Percentiles rank a stretch among this genome's conserved stretches.
Evolutionary conservation across 2,888 invertebrate species (phyloP).

Genomic region (Steinernema carpocapsae): DNA sequence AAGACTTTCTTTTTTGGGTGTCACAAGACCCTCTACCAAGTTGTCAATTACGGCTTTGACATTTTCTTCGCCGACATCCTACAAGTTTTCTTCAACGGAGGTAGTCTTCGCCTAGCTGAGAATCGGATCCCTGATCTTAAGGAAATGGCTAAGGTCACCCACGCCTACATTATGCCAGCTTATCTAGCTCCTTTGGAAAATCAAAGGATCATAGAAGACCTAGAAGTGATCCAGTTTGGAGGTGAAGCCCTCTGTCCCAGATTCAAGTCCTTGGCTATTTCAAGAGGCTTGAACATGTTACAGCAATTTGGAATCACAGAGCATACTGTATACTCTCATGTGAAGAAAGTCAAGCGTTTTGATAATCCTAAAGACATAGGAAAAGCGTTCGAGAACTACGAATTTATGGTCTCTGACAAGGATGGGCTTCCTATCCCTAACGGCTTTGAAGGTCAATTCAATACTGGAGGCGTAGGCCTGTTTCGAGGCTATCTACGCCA

Average conservation of each 20-base stretch:
- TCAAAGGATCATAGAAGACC: neutral
- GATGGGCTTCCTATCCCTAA: slow-evolving; percentile 40
- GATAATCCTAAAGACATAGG: slow-evolving; percentile 45
- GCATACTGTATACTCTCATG: slow-evolving; percentile 58
- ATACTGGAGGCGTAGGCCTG: slow-evolving; percentile 37
- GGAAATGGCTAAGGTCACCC: slow-evolving; percentile 46
- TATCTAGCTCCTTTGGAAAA: slow-evolving; percentile 44
- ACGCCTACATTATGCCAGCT: slow-evolving; percentile 64
- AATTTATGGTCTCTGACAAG: slow-evolving; percentile 37
- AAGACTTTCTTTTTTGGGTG: slow-evolving; percentile 42
- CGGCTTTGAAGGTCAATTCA: slow-evolving; percentile 39
- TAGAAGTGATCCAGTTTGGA: slow-evolving; percentile 53
- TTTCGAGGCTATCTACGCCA: slow-evolving; percentile 19
- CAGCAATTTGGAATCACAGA: slow-evolving; percentile 62
- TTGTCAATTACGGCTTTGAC: slow-evolving; percentile 63
- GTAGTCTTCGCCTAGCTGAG: slow-evolving; percentile 42
- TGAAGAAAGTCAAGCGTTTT: slow-evolving; percentile 37
- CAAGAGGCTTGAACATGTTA: slow-evolving; percentile 33
- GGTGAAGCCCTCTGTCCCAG: slow-evolving; percentile 49
- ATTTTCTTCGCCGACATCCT: slow-evolving; percentile 65
- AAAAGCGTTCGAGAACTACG: slow-evolving; percentile 44
- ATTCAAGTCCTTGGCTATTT: slow-evolving; percentile 30
- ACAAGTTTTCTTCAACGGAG: slow-evolving; percentile 48
- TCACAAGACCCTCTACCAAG: slow-evolving; percentile 53
- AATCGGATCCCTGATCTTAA: slow-evolving; percentile 49